Base-by-base conservation (phyloP, 2,888 invertebrate species). In the Hetaerina titia region DNA sequence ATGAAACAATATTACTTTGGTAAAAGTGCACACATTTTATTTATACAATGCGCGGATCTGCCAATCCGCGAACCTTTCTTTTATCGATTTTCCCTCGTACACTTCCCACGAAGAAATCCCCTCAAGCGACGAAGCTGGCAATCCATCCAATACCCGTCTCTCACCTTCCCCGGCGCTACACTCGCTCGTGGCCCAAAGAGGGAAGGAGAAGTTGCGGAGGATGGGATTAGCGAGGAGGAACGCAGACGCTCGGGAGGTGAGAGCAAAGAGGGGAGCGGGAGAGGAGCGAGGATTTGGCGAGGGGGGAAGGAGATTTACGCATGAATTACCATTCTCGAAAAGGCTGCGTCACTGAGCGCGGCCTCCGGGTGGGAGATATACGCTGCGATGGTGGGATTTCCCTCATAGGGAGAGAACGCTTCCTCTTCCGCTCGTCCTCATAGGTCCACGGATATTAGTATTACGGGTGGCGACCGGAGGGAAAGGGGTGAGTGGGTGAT, bases 301-400 rank as follows among this genome's bases (percentile, higher is more conserved):
- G 17, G 56, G 0, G 57, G 89, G 89, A 57, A 22, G 31, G 92
- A 92, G 92, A 64, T 56, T 92, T 45, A 22, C n/a, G 92, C 92
- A 92, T 92, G 69, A 69, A 92, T 92, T 92, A 92, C 74, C 69
- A 74, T 92, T 92, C 74, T 56, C 69, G 64, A 90, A 64, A 64
- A 69, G 90, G 64, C 45, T 56, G n/a, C 56, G 56, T 74, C 63
- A 19, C 22, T 56, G 56, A 92, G 74, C 81, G 31, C 11, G 25
- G 11, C 69, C 56, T 69, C 6, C 19, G 56, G 17, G 17, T 31
- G 19, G 45, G 90, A 64, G 25, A 15, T 63, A 25, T 15, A 22
- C 13, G 69, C 69, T 8, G 22, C 11, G 89, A 11, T n/a, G 58
- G 89, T 45, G 89, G 56, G 89, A 89, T 56, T 74, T 74, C 22